Percentiles rank a stretch among this genome's conserved stretches.
Conservation (phyloP, 35 echinoderm and acorn worm genomes). For the Ophiothrix spiculata region DNA sequence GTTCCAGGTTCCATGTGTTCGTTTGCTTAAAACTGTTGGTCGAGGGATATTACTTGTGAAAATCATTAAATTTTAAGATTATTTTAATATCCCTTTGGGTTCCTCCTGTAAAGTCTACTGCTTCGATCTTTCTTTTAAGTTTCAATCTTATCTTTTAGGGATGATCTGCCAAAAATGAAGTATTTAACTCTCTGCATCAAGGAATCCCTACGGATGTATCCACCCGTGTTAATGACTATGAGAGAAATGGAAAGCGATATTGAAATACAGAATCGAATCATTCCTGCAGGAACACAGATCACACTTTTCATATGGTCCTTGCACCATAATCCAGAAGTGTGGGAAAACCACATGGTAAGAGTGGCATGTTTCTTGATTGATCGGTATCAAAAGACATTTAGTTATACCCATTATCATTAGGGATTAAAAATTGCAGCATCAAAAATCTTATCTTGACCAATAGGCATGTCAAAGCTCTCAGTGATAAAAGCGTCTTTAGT, state of each 20-base stretch:
- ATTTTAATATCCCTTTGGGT: no score
- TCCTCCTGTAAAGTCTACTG: no score
- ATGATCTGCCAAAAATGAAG: constrained; percentile 34
- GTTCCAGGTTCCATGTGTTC: no score
- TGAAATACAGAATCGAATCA: constrained; percentile 15
- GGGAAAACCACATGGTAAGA: constrained; percentile 53
- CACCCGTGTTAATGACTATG: constrained; percentile 20
- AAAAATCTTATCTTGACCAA: background rate
- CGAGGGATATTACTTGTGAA: no score
- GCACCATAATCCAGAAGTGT: constrained; percentile 55
- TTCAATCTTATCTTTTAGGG: constrained; percentile 51
- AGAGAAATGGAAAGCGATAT: constrained; percentile 17
- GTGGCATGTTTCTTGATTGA: no score
- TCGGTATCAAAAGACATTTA: background rate
- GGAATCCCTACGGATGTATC: constrained; percentile 49
- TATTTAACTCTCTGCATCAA: constrained; percentile 44
- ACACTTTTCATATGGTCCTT: constrained; percentile 31
- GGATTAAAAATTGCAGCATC: background rate
- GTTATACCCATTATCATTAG: background rate
- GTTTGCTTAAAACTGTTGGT: no score
- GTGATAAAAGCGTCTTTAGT: background rate
- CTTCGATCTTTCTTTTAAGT: no score
- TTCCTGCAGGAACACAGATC: constrained; percentile 26
- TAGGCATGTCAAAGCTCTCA: background rate
- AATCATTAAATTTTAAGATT: no score